Base-by-base conservation (phyloP, 1,140 invertebrate genomes). In the Drosophila parvula region DNA sequence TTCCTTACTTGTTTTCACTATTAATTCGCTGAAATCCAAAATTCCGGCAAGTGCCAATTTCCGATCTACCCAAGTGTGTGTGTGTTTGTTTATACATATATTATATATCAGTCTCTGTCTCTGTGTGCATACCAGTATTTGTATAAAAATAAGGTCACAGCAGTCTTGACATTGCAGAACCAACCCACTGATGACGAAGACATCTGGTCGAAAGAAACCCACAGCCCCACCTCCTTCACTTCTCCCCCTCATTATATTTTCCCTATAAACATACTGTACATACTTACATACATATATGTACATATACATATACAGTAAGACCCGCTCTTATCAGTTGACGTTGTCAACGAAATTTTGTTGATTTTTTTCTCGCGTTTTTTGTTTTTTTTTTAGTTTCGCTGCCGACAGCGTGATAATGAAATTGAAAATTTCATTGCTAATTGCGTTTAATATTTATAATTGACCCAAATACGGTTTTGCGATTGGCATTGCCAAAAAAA, bases 371-470 rank as follows among this genome's bases (percentile, higher is more conserved):
- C 11, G 22, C 22, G 22, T 48, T 56, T 36, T 12, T 53, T 34
- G 47, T 34, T 11, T 44, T 63, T 64, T 44, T 30, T 34, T 40
- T 40, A 32, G 8, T 70, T 53, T 44, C 40, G 63, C 58, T 63
- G 59, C n/a, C 53, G 63, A 30, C 32, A 63, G 36, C 69, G 65
- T 90, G 88, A 90, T 90, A 90, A 90, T 90, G 88, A 90, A 90
- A 88, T 79, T 88, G 83, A 90, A 73, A 90, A 90, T 90, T 90
- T 90, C 88, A 90, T 90, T 90, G 88, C 81, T 90, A 90, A 90
- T 90, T 88, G 81, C 80, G 88, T 88, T 89, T 84, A 89, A 89
- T 89, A 89, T 88, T 89, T 89, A 88, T 88, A 88, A 89, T 88
- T 88, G 84, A 88, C 84, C 84, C 45, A 88, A 88, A 88, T 89